Percentiles rank a stretch among this genome's conserved stretches.
These are phyloP conservation scores for Parauchenoglanis punctatus DNA, from an alignment of 2,797 vertebrate genomes.

Conservation along the genomic window DNA sequence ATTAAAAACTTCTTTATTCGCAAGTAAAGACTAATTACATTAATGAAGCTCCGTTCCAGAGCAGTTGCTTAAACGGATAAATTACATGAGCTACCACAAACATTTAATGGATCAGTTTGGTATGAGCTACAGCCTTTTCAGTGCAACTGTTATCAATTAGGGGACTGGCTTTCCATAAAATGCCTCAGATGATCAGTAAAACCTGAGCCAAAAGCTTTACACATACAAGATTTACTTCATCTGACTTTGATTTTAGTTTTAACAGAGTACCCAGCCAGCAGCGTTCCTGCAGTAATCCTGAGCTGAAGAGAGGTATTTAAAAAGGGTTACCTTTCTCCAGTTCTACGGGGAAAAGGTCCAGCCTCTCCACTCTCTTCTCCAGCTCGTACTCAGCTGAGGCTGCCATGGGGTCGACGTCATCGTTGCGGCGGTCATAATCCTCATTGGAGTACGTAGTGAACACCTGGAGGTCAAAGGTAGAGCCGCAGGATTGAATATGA, in stretches of 20 bases:
- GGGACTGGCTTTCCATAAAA: background rate
- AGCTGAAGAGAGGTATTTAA: background rate
- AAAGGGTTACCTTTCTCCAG: constrained; percentile 87
- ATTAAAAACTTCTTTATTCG: background rate
- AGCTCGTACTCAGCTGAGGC: constrained; percentile 96
- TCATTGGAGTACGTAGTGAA: constrained; percentile 97
- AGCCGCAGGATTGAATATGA: background rate
- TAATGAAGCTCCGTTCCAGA: background rate
- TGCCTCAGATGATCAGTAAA: background rate
- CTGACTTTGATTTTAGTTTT: background rate
- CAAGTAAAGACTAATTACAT: background rate
- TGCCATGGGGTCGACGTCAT: constrained; percentile 96
- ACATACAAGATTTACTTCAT: background rate
- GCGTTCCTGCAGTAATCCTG: background rate
- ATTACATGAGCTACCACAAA: background rate
- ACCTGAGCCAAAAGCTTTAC: background rate
- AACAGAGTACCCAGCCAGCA: background rate
- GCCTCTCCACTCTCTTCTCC: constrained; percentile 93
- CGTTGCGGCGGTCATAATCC: constrained; percentile 94
- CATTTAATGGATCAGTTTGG: background rate
- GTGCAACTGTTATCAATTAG: constrained; percentile 5
- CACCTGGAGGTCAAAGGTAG: constrained; percentile 74
- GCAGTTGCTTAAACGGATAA: background rate
- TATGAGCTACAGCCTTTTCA: background rate
- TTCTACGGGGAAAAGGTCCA: constrained; percentile 95